Evolutionary conservation across 2,888 invertebrate genomes (phyloP), one percentile per base, ranked within the genome.

Genomic region (Melolontha melolontha): DNA sequence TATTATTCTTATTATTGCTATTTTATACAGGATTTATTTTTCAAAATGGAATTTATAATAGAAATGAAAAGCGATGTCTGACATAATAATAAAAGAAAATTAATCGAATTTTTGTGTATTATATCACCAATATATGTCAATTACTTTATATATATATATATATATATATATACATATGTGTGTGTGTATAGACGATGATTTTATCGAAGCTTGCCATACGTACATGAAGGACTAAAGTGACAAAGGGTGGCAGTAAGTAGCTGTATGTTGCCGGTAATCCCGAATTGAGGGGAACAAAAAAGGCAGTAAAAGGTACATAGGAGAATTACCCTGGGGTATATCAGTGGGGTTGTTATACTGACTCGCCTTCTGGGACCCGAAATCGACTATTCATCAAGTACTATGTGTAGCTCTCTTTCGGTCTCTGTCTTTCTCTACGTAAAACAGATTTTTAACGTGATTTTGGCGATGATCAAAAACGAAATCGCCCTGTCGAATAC

Each of bases 291-390:
- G 70, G 67, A 66, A 66, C 63, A 69, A 66, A 71, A 70, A 69
- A 67, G 69, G 72, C 71, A 71, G 73, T 71, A 73, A 73, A 73
- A 73, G 73, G 71, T 73, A 74, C 73, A 73, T 66, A 70, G 70
- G 67, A 66, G 71, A 74, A 74, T 74, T 74, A 72, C 74, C 74
- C 75, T 55, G 41, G 74, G 72, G 72, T 74, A 72, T 71, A 73
- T 74, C 72, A 71, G 57, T 70, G 68, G 72, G 72, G 69, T 71
- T 72, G 71, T 71, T 71, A 70, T 65, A 70, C 69, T 71, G 71
- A 72, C 67, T 69, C 51, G 72, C 67, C 72, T 68, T 70, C 47
- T 17, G 72, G 72, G 74, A 72, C 68, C 42, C 40, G 54, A 69
- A 71, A 73, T 74, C 72, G 70, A 65, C 72, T 66, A 70, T 72